A percentile compares a stretch with the other conserved stretches of the same genome.
Evolutionary conservation across 2,888 invertebrate species (phyloP).

Genomic region (Eueremaeus valkanovi): DNA sequence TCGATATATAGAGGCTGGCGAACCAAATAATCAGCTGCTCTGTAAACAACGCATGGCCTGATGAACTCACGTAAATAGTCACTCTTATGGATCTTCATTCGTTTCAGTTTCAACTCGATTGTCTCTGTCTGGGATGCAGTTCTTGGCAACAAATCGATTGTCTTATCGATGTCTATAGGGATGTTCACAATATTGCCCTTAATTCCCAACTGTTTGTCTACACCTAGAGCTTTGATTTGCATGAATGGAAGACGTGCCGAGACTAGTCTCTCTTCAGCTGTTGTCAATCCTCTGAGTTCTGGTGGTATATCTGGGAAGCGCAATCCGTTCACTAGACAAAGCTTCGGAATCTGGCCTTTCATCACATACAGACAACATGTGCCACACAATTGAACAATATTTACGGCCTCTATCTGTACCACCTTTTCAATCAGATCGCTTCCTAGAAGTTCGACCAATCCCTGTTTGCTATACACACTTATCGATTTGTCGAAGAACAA

Average conservation of each 20-base stretch:
- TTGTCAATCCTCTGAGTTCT: not conserved
- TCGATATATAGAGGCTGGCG: not conserved
- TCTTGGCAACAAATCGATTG: not conserved
- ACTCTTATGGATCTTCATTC: not conserved
- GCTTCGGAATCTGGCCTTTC: not conserved
- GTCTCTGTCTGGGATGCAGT: not conserved
- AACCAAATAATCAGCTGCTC: not conserved
- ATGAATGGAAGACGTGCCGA: slow-evolving; percentile 51
- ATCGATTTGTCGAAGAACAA: not conserved
- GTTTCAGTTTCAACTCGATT: not conserved
- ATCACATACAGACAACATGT: not conserved
- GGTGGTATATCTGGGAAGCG: not conserved
- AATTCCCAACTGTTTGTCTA: not conserved
- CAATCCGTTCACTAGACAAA: not conserved
- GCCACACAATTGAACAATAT: not conserved
- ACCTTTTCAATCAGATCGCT: not conserved
- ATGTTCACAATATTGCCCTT: slow-evolving; percentile 49
- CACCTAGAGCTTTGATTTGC: slow-evolving; percentile 47
- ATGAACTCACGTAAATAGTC: not conserved
- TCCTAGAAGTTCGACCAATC: not conserved
- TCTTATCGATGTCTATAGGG: slow-evolving; percentile 43
- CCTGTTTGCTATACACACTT: not conserved
- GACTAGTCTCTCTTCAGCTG: slow-evolving; percentile 51
- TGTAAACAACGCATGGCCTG: not conserved
- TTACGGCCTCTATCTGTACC: not conserved